phyloP scores from a whole-genome alignment of 2,888 invertebrate species.

The Ligdia adustata region DNA sequence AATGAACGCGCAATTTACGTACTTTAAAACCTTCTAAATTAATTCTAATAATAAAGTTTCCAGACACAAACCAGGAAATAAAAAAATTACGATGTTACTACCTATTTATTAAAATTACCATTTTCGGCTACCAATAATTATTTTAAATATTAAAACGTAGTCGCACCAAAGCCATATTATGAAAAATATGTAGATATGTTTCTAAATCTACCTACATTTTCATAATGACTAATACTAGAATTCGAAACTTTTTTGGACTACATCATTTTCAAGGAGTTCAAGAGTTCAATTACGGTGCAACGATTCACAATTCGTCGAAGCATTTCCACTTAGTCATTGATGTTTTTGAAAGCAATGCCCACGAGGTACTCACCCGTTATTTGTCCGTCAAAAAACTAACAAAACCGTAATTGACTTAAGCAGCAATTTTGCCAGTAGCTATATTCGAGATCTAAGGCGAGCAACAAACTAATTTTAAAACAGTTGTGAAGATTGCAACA shows the following conservation, averaged over 20 bases:
- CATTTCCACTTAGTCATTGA: conserved; percentile 33
- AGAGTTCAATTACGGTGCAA: conserved; percentile 29
- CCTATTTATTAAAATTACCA: no score
- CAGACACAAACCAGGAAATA: no score
- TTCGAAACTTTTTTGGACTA: no score
- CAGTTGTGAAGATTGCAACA: background rate
- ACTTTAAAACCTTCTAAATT: background rate
- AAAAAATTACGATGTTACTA: no score
- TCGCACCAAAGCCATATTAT: no score
- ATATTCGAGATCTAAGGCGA: conserved; percentile 16
- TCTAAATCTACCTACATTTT: no score
- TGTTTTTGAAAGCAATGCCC: conserved; percentile 23
- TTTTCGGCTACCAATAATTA: no score
- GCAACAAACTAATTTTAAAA: background rate
- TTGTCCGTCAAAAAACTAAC: conserved; percentile 55
- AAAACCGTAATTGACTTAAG: conserved; percentile 63
- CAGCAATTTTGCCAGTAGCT: conserved; percentile 69
- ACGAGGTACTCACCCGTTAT: conserved; percentile 45
- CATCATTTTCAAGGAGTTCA: conserved; percentile 40
- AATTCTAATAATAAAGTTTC: no score
- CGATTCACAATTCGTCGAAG: conserved; percentile 32
- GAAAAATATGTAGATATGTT: no score
- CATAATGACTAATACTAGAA: no score
- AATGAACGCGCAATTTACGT: background rate
- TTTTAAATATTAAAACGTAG: no score